phyloP scores from a whole-genome alignment of 2,113 vertebrate genomes.

The human (Homo sapiens) region GRCh38 chr1:177069001-177069500 shows the following conservation, averaged over 20 bases:
- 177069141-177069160: not conserved
- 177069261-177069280: not conserved
- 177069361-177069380: not conserved
- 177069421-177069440: not conserved
- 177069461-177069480: not conserved
- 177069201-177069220: not conserved
- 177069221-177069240: not conserved
- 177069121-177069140: not conserved
- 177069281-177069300: not conserved
- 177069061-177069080: not conserved
- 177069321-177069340: not conserved
- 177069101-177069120: not conserved
- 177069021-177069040: not conserved
- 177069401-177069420: not conserved
- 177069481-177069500: not conserved
- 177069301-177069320: not conserved
- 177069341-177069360: not conserved
- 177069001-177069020: not conserved
- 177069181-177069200: not conserved
- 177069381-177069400: not conserved
- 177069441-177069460: not conserved
- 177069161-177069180: not conserved
- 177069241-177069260: not conserved
- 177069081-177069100: not conserved
- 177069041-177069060: not conserved